phyloP scores from a whole-genome alignment of 2,888 invertebrate species.

The Volucella inflata region DNA sequence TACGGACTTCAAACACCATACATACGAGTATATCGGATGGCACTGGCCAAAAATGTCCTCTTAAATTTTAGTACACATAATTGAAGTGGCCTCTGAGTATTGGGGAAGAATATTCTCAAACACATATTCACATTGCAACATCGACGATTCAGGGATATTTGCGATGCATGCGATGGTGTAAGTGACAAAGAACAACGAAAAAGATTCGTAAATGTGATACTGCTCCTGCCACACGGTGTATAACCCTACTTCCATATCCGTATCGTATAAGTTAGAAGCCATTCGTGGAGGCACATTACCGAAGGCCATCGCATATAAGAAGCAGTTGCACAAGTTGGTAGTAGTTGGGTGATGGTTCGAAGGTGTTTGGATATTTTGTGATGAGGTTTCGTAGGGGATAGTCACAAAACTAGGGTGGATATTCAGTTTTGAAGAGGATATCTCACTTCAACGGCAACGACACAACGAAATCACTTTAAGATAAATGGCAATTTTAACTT shows the following conservation, averaged over 20 bases:
- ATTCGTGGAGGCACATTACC: slow-evolving; percentile 6
- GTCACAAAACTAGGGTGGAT: background rate
- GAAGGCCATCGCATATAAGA: slow-evolving; percentile 42
- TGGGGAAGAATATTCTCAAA: background rate
- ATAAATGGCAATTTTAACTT: slow-evolving; percentile 57
- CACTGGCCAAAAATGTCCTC: slow-evolving; percentile 29
- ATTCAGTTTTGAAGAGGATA: slow-evolving; percentile 50
- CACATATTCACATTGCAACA: background rate
- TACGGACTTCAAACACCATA: too few relatives aligned
- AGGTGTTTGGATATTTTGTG: background rate
- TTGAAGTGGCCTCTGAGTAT: background rate
- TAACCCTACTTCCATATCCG: background rate
- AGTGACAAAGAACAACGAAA: slow-evolving; percentile 14
- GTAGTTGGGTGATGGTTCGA: background rate
- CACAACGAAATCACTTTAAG: slow-evolving; percentile 59
- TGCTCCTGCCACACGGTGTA: slow-evolving; percentile 9
- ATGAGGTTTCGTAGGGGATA: too few relatives aligned
- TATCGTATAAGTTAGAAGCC: background rate
- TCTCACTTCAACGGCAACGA: slow-evolving; percentile 53
- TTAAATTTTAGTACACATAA: slow-evolving; percentile 1
- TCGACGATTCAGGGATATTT: background rate
- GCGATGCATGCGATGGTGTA: background rate
- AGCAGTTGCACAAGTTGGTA: slow-evolving; percentile 23
- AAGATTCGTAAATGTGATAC: slow-evolving; percentile 12
- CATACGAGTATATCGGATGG: background rate